These are phyloP conservation scores for Acanthacorydalis orientalis DNA, from an alignment of 2,888 invertebrate genomes.

Conservation along the genomic window DNA sequence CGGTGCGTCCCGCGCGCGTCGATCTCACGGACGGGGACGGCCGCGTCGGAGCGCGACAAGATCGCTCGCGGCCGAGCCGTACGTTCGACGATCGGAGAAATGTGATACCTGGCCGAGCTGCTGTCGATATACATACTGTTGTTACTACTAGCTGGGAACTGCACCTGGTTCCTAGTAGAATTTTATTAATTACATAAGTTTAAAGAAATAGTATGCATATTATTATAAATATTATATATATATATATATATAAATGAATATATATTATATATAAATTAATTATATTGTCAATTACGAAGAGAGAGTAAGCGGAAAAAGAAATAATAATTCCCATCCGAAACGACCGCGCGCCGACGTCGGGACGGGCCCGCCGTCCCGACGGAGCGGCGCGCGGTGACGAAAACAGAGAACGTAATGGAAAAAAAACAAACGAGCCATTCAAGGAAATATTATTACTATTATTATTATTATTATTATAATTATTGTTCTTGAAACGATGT, in stretches of 20 bases:
- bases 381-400: neutral
- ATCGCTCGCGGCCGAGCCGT: no score
- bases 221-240: slow-evolving; percentile 5
- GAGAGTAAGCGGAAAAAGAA: no score
- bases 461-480: neutral
- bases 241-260: slow-evolving; percentile 4
- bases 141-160: slow-evolving; percentile 3
- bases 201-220: slow-evolving; percentile 6
- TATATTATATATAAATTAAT: slow-evolving; percentile 20
- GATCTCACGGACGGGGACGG: no score
- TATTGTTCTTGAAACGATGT: no score
- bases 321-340: slow-evolving; percentile 1
- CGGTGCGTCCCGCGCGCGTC: no score
- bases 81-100: neutral
- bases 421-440: neutral
- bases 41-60: no score
- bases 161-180: neutral
- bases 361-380: neutral
- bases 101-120: slow-evolving; percentile 6
- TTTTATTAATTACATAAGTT: slow-evolving; percentile 6
- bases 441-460: neutral
- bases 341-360: neutral
- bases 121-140: slow-evolving; percentile 3
- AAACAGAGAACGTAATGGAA: neutral
- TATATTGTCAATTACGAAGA: slow-evolving; percentile 29